Conservation (phyloP, 2,888 invertebrate genomes). For the Nycteola revayana region DNA sequence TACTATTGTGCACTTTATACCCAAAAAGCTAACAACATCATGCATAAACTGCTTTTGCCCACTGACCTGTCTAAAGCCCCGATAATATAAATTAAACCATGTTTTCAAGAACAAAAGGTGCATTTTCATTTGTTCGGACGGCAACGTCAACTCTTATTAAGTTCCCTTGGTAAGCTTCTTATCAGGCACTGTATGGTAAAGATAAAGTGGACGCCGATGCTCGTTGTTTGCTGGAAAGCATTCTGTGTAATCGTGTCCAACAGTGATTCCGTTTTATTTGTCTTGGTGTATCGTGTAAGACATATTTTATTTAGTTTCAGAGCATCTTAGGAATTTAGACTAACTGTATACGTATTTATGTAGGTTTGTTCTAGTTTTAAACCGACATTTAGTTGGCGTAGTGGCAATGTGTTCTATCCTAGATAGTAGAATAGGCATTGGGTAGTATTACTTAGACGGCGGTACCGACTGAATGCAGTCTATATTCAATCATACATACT, state of each 20-base stretch:
- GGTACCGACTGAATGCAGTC: no score
- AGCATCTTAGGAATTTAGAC: no score
- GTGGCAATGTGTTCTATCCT: no score
- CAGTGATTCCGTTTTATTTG: conserved; percentile 25
- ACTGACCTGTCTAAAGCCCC: conserved; percentile 37
- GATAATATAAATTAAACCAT: conserved; percentile 54
- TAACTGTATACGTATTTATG: no score
- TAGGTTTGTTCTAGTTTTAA: no score
- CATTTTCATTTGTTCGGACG: conserved; percentile 44
- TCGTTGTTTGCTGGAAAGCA: conserved; percentile 59
- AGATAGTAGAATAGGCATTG: no score
- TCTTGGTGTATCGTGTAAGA: no score
- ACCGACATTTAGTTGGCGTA: no score
- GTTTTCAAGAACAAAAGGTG: conserved; percentile 46
- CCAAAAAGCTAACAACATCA: conserved; percentile 51
- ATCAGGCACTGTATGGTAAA: conserved; percentile 75
- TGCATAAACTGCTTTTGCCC: conserved; percentile 52
- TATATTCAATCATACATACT: no score
- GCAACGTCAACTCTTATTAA: conserved; percentile 68
- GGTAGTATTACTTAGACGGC: no score
- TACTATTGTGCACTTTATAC: conserved; percentile 48
- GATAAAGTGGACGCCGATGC: conserved; percentile 73
- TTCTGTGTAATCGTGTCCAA: conserved; percentile 53
- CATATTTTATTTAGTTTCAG: no score
- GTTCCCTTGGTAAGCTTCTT: conserved; percentile 73